These are phyloP conservation scores for Trachymyrmex cornetzi DNA, from an alignment of 1,140 invertebrate genomes.

Conservation along the genomic window DNA sequence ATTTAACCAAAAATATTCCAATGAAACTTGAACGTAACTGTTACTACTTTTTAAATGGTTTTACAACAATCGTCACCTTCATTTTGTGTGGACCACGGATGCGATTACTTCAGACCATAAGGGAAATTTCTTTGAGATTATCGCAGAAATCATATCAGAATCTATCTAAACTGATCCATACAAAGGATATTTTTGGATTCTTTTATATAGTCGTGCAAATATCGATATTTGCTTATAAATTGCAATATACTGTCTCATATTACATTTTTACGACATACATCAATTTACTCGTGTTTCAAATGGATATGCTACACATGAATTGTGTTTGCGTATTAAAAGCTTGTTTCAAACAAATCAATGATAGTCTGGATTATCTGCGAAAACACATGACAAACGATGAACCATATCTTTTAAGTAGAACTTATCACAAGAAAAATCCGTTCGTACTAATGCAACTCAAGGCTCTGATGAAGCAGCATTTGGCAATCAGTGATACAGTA, in stretches of 20 bases:
- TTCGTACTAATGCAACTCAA: background rate
- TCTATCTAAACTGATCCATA: background rate
- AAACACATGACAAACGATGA: background rate
- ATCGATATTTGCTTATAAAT: background rate
- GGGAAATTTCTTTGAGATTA: background rate
- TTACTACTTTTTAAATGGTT: background rate
- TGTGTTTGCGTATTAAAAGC: background rate
- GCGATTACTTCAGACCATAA: background rate
- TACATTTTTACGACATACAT: background rate
- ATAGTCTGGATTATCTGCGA: background rate
- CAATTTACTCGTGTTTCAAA: background rate
- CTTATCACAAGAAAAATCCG: background rate
- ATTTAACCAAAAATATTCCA: background rate
- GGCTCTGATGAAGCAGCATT: background rate
- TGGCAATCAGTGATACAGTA: background rate
- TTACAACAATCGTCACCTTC: background rate
- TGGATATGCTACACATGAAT: slow-evolving; percentile 1
- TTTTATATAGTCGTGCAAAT: background rate
- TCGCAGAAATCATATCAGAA: background rate
- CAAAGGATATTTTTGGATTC: background rate
- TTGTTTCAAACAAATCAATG: slow-evolving; percentile 6
- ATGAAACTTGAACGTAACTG: background rate
- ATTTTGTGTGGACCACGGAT: background rate
- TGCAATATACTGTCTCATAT: too few relatives aligned
- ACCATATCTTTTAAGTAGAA: background rate